These are phyloP conservation scores for Heliconius sara DNA, from an alignment of 2,888 invertebrate species.

Conservation along the genomic window DNA sequence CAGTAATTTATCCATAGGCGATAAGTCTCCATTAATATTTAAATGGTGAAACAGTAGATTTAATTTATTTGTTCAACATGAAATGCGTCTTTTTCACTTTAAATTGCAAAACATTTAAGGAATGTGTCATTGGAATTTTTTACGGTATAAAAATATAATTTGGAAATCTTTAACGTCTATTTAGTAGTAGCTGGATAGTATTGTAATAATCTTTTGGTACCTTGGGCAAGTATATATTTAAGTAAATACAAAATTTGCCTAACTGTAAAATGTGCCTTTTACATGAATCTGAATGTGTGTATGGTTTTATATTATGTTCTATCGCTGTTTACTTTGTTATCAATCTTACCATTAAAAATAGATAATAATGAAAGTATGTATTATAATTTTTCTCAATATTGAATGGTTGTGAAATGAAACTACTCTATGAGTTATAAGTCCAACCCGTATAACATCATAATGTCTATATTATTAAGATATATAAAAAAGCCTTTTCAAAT, in stretches of 20 bases:
- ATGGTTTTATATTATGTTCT: neutral
- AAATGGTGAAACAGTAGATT: neutral
- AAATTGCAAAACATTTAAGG: neutral
- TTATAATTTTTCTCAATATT: neutral
- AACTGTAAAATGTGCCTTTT: neutral
- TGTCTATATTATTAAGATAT: constrained; percentile 8
- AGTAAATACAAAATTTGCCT: neutral
- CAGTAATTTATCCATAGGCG: neutral
- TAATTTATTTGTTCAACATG: constrained; percentile 24
- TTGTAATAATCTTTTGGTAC: constrained; percentile 32
- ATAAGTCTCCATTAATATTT: neutral
- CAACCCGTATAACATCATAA: constrained; percentile 3
- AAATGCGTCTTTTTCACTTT: constrained; percentile 14
- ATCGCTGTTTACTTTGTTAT: neutral
- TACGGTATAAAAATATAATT: constrained; percentile 7
- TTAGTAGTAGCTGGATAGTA: neutral
- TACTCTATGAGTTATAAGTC: constrained; percentile 2
- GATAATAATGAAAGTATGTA: neutral
- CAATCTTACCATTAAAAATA: neutral
- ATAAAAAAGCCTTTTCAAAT: constrained; percentile 5
- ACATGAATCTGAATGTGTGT: neutral
- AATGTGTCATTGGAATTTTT: constrained; percentile 24
- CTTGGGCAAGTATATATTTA: neutral
- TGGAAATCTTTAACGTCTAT: neutral
- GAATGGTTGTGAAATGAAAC: constrained; percentile 7